A percentile compares a stretch with the other conserved stretches of the same genome.
Evolutionary conservation across 2,113 vertebrate genomes (phyloP).

Genomic region (Stictonetta naevosa): DNA sequence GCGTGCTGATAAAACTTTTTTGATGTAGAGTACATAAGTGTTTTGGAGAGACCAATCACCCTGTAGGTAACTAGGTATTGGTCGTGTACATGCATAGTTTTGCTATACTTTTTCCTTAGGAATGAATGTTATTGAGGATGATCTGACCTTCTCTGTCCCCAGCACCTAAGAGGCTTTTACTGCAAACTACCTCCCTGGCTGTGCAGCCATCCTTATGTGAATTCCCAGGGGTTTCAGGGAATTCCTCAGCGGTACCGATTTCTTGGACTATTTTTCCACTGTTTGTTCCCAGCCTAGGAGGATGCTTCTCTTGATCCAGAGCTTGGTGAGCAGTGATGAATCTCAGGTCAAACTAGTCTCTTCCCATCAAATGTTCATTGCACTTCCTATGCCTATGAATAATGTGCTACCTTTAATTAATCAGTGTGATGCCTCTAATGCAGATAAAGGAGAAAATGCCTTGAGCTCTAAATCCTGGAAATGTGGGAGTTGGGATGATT

Average conservation of each 20-base stretch:
- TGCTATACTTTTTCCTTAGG: not conserved
- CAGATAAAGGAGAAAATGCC: not conserved
- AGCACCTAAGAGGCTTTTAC: not conserved
- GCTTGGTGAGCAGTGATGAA: not conserved
- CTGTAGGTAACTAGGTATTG: not conserved
- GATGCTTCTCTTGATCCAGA: not conserved
- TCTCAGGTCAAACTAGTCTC: not conserved
- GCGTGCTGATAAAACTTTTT: not conserved
- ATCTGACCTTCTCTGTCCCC: not conserved
- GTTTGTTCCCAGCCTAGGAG: not conserved
- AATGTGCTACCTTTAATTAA: not conserved
- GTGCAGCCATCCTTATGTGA: not conserved
- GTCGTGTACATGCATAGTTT: accelerated
- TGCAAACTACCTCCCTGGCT: not conserved
- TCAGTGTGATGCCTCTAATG: not conserved
- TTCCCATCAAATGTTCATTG: not conserved
- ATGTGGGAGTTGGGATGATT: not conserved
- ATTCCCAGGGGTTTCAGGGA: not conserved
- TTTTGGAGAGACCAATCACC: not conserved
- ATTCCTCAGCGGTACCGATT: not conserved
- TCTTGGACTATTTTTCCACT: not conserved
- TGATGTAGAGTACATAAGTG: not conserved
- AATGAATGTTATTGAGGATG: not conserved
- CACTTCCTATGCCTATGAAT: not conserved
- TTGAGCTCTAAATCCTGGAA: not conserved